Evolutionary conservation across 2,113 vertebrate genomes (phyloP).

Genomic region (Leuciscus idus): DNA sequence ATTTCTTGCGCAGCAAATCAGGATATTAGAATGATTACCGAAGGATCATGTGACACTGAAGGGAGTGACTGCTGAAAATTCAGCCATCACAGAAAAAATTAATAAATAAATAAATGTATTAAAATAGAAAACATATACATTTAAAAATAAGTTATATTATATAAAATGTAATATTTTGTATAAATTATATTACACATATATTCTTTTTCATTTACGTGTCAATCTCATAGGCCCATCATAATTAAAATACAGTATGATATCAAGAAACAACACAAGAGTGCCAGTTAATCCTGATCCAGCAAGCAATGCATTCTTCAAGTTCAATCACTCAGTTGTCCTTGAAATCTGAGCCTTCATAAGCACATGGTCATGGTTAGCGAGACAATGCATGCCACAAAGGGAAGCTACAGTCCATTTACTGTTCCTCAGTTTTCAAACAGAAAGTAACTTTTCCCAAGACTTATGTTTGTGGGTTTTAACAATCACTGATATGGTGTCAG

Average conservation of each 20-base stretch:
- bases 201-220: neutral
- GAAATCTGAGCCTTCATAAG: neutral
- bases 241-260: neutral
- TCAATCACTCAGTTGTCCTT: neutral
- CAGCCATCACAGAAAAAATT: too few relatives aligned
- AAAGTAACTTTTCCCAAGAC: neutral
- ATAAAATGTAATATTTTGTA: too few relatives aligned
- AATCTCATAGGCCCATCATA: neutral
- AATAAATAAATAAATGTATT: too few relatives aligned
- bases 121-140: too few relatives aligned
- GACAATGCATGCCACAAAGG: conserved; percentile 14
- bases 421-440: conserved; percentile 25
- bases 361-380: too few relatives aligned
- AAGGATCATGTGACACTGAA: too few relatives aligned
- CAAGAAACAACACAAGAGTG: neutral
- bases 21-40: too few relatives aligned
- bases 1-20: too few relatives aligned
- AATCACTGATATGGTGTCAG: neutral
- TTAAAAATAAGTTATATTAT: too few relatives aligned
- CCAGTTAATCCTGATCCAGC: neutral
- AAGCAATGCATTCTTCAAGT: neutral
- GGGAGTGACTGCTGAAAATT: too few relatives aligned
- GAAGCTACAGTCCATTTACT: neutral
- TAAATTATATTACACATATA: neutral
- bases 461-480: neutral